These are phyloP conservation scores for Cerastis leucographa DNA, from an alignment of 2,888 invertebrate genomes.

Conservation along the genomic window DNA sequence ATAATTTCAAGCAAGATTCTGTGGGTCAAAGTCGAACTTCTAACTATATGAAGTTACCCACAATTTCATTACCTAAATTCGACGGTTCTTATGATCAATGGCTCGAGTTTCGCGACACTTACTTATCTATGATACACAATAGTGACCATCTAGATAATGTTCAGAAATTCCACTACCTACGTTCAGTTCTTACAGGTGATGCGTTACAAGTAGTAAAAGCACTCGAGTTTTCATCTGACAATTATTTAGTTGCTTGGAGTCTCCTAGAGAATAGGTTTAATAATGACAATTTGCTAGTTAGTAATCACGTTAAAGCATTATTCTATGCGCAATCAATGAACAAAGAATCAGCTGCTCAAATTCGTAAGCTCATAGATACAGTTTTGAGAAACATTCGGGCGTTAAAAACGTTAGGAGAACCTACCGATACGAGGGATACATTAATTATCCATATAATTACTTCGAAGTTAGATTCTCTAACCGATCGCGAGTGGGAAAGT, in stretches of 20 bases:
- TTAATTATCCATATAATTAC: neutral
- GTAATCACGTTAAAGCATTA: neutral
- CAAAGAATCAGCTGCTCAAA: slow-evolving; percentile 1
- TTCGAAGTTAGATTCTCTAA: neutral
- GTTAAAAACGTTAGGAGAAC: neutral
- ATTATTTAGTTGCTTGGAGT: slow-evolving; percentile 3
- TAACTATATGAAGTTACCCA: slow-evolving; percentile 12
- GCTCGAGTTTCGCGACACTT: slow-evolving; percentile 1
- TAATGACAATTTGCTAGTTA: neutral
- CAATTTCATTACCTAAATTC: slow-evolving; percentile 21
- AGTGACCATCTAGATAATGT: neutral
- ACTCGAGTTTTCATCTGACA: neutral
- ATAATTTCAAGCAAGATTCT: neutral
- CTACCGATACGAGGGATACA: slow-evolving; percentile 6
- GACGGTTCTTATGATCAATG: slow-evolving; percentile 17
- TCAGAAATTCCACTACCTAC: neutral
- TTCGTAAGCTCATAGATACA: neutral
- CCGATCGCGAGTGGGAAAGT: slow-evolving; percentile 1
- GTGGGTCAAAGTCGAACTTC: neutral
- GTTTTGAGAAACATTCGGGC: slow-evolving; percentile 2
- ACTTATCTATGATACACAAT: neutral
- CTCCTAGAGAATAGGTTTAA: neutral
- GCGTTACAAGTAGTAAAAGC: slow-evolving; percentile 1
- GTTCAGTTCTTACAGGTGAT: neutral
- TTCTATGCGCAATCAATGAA: neutral